Conservation (phyloP, 2,113 vertebrate species). For the Drymodes brunneopygia region DNA sequence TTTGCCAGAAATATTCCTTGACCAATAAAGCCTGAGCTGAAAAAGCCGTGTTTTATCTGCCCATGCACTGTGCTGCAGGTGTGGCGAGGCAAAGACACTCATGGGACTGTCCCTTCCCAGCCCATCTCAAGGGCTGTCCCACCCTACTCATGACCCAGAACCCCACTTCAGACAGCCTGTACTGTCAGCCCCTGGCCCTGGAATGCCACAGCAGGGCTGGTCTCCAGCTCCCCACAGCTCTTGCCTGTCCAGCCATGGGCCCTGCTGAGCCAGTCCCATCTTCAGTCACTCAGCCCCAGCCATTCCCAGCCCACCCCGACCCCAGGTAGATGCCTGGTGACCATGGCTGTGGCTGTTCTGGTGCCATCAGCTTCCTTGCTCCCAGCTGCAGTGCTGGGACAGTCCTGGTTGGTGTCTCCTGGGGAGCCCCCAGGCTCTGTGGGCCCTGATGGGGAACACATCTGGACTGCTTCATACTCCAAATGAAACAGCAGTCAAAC, state of each 20-base stretch:
- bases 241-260: accelerated
- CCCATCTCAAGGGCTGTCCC: accelerated
- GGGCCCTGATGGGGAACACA: accelerated
- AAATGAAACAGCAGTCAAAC: not conserved
- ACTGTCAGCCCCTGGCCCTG: not conserved
- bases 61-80: accelerated
- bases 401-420: not conserved
- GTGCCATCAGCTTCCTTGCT: not conserved
- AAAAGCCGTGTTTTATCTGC: accelerated
- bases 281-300: not conserved
- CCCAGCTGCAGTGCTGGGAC: not conserved
- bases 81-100: not conserved
- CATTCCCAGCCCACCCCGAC: accelerated
- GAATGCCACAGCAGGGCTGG: accelerated
- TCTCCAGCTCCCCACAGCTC: not conserved
- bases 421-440: accelerated
- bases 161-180: not conserved
- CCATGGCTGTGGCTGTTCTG: not conserved
- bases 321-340: not conserved
- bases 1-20: not conserved
- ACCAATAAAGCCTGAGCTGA: not conserved
- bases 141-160: not conserved
- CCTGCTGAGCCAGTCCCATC: accelerated
- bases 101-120: not conserved
- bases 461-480: not conserved